Conservation (phyloP, 2,797 vertebrate genomes). For the Danio jaintianensis region DNA sequence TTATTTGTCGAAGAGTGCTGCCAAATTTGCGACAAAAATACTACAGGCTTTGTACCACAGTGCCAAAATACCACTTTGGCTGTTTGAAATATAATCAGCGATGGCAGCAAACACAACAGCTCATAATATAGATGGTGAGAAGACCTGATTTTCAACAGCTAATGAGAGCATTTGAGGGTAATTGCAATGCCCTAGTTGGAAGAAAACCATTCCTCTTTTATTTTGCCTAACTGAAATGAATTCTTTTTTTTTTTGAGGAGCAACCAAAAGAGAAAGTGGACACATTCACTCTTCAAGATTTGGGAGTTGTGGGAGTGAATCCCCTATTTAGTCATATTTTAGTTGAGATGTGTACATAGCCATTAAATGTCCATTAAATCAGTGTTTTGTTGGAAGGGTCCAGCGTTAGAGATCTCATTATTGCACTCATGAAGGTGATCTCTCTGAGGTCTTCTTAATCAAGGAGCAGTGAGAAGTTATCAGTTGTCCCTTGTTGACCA, state of each 20-base stretch:
- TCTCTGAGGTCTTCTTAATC: slow-evolving; percentile 63
- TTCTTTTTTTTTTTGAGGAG: not conserved
- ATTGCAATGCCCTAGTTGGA: slow-evolving; percentile 66
- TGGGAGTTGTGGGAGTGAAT: slow-evolving; percentile 11
- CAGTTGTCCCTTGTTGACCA: slow-evolving; percentile 74
- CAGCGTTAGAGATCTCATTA: slow-evolving; percentile 46
- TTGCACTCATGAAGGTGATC: slow-evolving; percentile 51
- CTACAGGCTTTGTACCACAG: slow-evolving; percentile 44
- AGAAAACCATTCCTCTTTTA: slow-evolving; percentile 53
- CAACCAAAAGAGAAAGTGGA: not conserved
- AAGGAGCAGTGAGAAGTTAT: slow-evolving; percentile 75
- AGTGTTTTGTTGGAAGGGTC: slow-evolving; percentile 6
- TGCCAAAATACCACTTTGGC: slow-evolving; percentile 61
- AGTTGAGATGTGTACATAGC: not conserved
- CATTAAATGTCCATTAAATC: slow-evolving; percentile 3
- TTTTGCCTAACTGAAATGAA: not conserved
- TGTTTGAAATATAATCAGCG: slow-evolving; percentile 70
- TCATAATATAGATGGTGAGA: slow-evolving; percentile 57
- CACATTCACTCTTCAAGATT: not conserved
- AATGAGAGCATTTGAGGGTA: slow-evolving; percentile 69
- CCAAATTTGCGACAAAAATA: slow-evolving; percentile 62
- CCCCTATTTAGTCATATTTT: slow-evolving; percentile 13
- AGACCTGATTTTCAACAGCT: slow-evolving; percentile 58
- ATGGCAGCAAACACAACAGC: slow-evolving; percentile 71
- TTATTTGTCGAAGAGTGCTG: slow-evolving; percentile 54